A percentile compares a stretch with the other conserved stretches of the same genome.
phyloP scores from a whole-genome alignment of 1,140 invertebrate genomes.

The Thereuonema tuberculata region DNA sequence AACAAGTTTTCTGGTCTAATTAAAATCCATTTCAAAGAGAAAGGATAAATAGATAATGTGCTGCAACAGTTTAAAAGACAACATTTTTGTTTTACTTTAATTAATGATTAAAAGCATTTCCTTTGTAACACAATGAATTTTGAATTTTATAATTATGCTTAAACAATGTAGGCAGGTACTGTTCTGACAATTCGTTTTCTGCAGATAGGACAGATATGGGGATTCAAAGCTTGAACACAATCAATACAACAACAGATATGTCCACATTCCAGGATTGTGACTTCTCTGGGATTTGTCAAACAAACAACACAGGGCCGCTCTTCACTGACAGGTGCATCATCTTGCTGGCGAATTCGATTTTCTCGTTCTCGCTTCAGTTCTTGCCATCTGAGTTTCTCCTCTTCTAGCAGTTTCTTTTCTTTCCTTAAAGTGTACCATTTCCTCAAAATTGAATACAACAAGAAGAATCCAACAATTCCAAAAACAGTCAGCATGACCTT shows the following conservation, averaged over 20 bases:
- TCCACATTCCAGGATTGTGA: conserved; percentile 31
- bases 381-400: conserved; percentile 12
- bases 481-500: conserved; percentile 24
- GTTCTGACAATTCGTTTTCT: conserved; percentile 22
- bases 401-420: conserved; percentile 3
- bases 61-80: no score
- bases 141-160: no score
- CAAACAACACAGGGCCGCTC: conserved; percentile 29
- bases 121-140: no score
- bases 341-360: conserved; percentile 12
- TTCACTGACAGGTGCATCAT: conserved; percentile 14
- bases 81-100: no score
- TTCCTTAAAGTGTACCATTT: conserved; percentile 17
- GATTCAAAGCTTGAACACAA: conserved; percentile 27
- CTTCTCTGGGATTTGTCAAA: conserved; percentile 27
- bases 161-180: conserved; percentile 26
- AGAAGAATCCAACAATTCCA: conserved; percentile 18
- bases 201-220: conserved; percentile 34
- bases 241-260: conserved; percentile 33
- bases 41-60: no score
- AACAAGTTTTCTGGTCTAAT: no score
- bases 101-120: no score
- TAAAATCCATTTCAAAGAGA: no score
- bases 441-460: background rate
- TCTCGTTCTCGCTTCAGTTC: conserved; percentile 12